phyloP scores from a whole-genome alignment of 2,113 vertebrate species.

The Steatornis caripensis region DNA sequence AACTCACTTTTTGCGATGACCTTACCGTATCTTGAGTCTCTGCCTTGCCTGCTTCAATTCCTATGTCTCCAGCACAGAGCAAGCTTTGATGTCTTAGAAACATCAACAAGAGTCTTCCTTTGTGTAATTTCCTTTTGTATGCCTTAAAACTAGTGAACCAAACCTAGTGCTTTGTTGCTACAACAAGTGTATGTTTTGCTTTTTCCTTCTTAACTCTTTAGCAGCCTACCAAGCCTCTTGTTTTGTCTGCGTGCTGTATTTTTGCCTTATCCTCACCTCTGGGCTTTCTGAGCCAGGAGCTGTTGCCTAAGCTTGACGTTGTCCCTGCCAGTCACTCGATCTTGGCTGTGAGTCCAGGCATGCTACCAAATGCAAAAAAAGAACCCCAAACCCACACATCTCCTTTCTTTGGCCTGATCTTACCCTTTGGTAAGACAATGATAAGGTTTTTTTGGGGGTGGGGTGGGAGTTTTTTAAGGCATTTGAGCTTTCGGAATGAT shows the following conservation, averaged over 20 bases:
- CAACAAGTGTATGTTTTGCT: not conserved
- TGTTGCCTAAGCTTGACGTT: not conserved
- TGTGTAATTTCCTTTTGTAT: not conserved
- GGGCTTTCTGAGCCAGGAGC: not conserved
- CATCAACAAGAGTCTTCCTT: not conserved
- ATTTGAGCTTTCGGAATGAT: not conserved
- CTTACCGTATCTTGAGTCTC: not conserved
- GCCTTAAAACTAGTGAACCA: not conserved
- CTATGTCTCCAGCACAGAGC: not conserved
- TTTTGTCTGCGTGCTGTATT: not conserved
- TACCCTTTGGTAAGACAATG: not conserved
- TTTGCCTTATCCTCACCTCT: not conserved
- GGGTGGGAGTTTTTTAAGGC: not conserved
- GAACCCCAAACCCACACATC: too few species aligned
- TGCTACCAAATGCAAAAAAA: not conserved
- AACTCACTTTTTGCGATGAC: not conserved
- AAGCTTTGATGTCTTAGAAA: not conserved
- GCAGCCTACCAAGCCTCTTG: not conserved
- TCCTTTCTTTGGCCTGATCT: not conserved
- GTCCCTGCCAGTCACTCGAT: not conserved
- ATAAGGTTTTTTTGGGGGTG: not conserved
- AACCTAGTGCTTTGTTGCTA: not conserved
- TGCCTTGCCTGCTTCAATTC: not conserved
- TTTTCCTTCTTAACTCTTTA: not conserved
- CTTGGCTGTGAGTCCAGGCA: not conserved